Base-by-base conservation (phyloP, 92 coral and sea anemone species). In the Palythoa heliodiscus region DNA sequence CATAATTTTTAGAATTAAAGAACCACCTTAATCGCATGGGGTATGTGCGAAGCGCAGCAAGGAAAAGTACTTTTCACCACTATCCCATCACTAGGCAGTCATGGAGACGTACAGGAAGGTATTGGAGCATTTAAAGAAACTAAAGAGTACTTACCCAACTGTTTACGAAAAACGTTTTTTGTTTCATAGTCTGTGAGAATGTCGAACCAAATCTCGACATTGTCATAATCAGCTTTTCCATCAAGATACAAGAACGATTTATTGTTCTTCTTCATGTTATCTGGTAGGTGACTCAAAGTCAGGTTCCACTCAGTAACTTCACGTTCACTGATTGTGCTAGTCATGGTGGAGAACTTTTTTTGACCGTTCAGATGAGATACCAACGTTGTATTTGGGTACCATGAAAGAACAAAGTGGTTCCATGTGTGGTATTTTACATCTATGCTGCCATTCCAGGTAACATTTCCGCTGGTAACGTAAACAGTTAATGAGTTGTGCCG, bases 131-230 rank as follows among this genome's bases (percentile, higher is more conserved):
- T 29, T 29, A 29, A 29, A 29, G 35, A 29, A 29, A 43, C 50
- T 43, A 43, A 43, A 43, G 6, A 43, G 50, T 47, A 79, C 84
- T 63, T 64, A 80, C 84, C 53, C 22, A 80, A 24, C 70, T 80
- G 84, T 7, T 47, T 64, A 14, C 48, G 40, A 66, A 80, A 80
- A 9, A 80, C 61, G 53, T 35, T 16, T 11, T 70, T 52, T 14
- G 54, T 58, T 48, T 48, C 20, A 22, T 22, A 24, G 7, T 80
- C 61, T 20, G 43, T 22, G 2, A 80, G n/a, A 54, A 7, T 15
- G 40, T 80, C 43, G 48, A 43, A 80, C 84, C 84, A 80, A 70
- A 80, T 67, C 75, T 66, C 64, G 40, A 80, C 12, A 11, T 80
- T 58, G 0, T 66, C 84, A 64, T 63, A 80, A 66, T 68, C 58